A percentile compares a stretch with the other conserved stretches of the same genome.
Evolutionary conservation across 2,888 invertebrate genomes (phyloP).

Genomic region (Phaonia tiefii): DNA sequence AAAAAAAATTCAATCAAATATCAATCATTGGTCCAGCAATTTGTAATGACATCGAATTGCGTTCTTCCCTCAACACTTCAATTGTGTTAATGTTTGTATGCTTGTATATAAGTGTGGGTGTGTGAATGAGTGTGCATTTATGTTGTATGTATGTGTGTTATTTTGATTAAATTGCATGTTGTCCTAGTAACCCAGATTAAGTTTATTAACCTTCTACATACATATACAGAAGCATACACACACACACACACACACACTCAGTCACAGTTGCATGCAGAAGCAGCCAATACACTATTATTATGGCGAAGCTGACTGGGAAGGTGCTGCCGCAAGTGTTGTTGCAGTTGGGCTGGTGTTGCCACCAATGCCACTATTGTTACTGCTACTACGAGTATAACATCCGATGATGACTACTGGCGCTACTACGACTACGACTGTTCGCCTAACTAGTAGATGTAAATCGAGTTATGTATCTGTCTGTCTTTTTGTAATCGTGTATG

Average conservation of each 20-base stretch:
- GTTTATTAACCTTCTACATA: constrained; percentile 78
- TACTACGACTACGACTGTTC: not conserved
- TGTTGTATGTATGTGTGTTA: constrained; percentile 52
- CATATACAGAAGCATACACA: constrained; percentile 28
- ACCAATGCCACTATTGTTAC: not conserved
- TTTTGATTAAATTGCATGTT: constrained; percentile 74
- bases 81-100: not conserved
- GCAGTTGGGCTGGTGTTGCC: not conserved
- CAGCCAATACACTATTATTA: constrained; percentile 30
- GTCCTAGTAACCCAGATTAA: constrained; percentile 80
- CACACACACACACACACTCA: constrained; percentile 35
- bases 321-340: constrained; percentile 6
- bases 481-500: not conserved
- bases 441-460: constrained; percentile 37
- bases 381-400: not conserved
- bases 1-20: constrained; percentile 39
- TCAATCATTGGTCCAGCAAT: constrained; percentile 27
- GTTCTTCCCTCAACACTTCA: constrained; percentile 38
- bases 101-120: not conserved
- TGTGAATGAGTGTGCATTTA: constrained; percentile 37
- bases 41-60: constrained; percentile 22
- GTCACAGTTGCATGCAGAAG: constrained; percentile 27
- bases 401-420: not conserved
- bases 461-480: constrained; percentile 48
- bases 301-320: constrained; percentile 12